A percentile compares a stretch with the other conserved stretches of the same genome.
These are phyloP conservation scores for Sogatella furcifera DNA, from an alignment of 1,140 invertebrate species.

Conservation along the genomic window DNA sequence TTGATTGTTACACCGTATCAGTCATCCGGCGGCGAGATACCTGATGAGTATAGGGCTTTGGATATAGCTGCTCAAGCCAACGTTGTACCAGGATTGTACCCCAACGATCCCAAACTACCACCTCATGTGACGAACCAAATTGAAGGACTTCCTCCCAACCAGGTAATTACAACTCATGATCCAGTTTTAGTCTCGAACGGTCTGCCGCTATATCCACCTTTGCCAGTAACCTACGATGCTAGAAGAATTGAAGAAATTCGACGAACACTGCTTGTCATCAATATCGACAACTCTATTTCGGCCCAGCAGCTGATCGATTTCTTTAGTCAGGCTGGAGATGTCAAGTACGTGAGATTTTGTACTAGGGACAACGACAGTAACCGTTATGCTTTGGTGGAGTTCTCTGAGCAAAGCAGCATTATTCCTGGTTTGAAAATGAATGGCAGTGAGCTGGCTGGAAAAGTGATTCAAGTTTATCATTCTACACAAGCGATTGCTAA, in stretches of 20 bases:
- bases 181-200: conserved; percentile 74
- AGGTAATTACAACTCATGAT: conserved; percentile 82
- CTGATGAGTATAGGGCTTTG: conserved; percentile 86
- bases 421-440: conserved; percentile 80
- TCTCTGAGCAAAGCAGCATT: conserved; percentile 82
- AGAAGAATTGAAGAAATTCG: conserved; percentile 93
- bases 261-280: conserved; percentile 72
- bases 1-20: conserved; percentile 88
- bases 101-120: conserved; percentile 76
- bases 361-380: conserved; percentile 64
- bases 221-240: conserved; percentile 83
- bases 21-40: conserved; percentile 70
- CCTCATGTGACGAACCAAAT: conserved; percentile 81
- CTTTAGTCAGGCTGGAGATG: conserved; percentile 78
- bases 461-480: conserved; percentile 58
- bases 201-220: conserved; percentile 81
- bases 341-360: conserved; percentile 91
- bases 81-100: conserved; percentile 65
- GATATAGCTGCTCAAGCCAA: conserved; percentile 82
- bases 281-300: conserved; percentile 56
- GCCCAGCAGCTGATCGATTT: conserved; percentile 74
- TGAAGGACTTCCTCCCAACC: conserved; percentile 68
- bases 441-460: conserved; percentile 58
- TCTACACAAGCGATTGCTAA: conserved; percentile 84
- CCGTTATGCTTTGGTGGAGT: conserved; percentile 82